These are phyloP conservation scores for Morpho achilles DNA, from an alignment of 2,888 invertebrate genomes.

Conservation along the genomic window DNA sequence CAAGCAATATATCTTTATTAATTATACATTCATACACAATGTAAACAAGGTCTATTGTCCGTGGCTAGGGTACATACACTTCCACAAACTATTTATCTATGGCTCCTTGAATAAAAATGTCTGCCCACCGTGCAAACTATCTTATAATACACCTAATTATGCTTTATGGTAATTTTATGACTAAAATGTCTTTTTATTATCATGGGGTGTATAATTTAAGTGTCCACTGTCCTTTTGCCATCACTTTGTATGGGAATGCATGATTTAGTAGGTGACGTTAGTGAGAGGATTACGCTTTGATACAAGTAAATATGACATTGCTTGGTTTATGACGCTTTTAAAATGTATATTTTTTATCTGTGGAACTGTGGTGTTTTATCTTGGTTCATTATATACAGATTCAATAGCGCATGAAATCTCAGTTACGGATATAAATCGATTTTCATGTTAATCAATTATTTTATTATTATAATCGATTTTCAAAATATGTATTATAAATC, in stretches of 20 bases:
- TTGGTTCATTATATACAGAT: too few relatives aligned
- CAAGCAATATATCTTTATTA: constrained; percentile 65
- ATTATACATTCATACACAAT: constrained; percentile 74
- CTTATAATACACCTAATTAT: constrained; percentile 72
- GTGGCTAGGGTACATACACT: constrained; percentile 5
- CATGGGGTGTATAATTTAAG: constrained; percentile 60
- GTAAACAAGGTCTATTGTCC: constrained; percentile 68
- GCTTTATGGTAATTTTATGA: constrained; percentile 70
- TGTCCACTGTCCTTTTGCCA: constrained; percentile 38
- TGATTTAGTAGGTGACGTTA: constrained; percentile 54
- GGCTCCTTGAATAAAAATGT: constrained; percentile 35
- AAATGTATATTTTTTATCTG: constrained; percentile 21
- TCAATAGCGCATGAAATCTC: too few relatives aligned
- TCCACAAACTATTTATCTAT: constrained; percentile 48
- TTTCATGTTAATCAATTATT: too few relatives aligned
- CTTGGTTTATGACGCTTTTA: constrained; percentile 19
- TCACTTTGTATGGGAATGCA: constrained; percentile 59
- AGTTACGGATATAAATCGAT: too few relatives aligned
- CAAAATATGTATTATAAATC: too few relatives aligned
- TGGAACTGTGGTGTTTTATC: not conserved
- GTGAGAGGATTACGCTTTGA: constrained; percentile 24
- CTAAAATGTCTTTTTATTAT: constrained; percentile 45
- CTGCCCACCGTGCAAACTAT: constrained; percentile 68
- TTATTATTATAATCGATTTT: too few relatives aligned
- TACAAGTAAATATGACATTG: constrained; percentile 23